Conservation (phyloP, 2,888 invertebrate species). For the Hetaerina titia region DNA sequence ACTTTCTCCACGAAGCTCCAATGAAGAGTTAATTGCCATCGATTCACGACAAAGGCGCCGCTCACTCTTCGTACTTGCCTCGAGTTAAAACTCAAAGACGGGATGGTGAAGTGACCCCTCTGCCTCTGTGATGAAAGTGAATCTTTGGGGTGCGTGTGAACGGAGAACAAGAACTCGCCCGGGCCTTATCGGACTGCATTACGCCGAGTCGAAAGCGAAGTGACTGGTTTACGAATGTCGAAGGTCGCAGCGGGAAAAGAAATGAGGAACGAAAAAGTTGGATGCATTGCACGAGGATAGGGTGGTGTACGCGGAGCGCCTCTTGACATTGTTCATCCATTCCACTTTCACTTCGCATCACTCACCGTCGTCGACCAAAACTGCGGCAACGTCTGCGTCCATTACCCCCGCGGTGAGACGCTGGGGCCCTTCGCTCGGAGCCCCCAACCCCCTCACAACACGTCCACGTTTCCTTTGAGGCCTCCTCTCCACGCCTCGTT, state of each 20-base stretch:
- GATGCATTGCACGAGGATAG: background rate
- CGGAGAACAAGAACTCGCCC: background rate
- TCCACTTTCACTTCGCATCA: background rate
- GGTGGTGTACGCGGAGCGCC: background rate
- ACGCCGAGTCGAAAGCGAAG: slow-evolving; percentile 10
- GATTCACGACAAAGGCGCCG: background rate
- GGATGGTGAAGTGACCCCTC: no score
- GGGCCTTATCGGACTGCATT: background rate
- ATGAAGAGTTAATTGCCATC: background rate
- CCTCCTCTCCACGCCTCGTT: background rate
- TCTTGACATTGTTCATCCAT: slow-evolving; percentile 27
- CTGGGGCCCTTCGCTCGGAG: background rate
- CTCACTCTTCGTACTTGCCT: background rate
- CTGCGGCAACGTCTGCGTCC: background rate
- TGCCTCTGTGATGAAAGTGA: background rate
- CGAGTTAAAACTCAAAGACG: no score
- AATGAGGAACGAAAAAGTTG: background rate
- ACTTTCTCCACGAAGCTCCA: background rate
- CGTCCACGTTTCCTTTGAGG: background rate
- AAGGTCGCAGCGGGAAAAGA: background rate
- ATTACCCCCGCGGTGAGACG: background rate
- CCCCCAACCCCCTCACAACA: background rate
- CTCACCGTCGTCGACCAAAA: background rate
- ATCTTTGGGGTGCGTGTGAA: background rate
- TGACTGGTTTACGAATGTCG: slow-evolving; percentile 11